These are phyloP conservation scores for Oppia nitens DNA, from an alignment of 1,140 invertebrate genomes.

Conservation along the genomic window DNA sequence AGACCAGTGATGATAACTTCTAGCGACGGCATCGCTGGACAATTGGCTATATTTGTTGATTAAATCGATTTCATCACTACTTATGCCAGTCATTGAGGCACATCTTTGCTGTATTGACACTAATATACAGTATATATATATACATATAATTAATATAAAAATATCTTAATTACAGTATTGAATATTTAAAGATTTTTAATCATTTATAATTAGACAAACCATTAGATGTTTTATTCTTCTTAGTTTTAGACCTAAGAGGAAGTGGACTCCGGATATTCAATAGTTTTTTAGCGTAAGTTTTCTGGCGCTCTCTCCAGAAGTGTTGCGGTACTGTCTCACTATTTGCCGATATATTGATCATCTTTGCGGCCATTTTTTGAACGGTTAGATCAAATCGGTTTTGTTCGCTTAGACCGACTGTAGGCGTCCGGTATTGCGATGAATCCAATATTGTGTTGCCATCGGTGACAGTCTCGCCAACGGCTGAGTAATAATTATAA, in stretches of 20 bases:
- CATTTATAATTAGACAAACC: background rate
- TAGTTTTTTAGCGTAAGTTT: background rate
- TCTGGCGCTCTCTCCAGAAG: background rate
- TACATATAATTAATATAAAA: too few species aligned
- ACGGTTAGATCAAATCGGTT: background rate
- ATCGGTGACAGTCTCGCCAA: background rate
- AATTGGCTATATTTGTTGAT: background rate
- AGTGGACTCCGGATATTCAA: background rate
- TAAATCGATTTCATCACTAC: background rate
- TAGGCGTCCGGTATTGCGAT: background rate
- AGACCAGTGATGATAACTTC: background rate
- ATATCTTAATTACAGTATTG: background rate
- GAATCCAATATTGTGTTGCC: background rate
- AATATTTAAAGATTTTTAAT: background rate
- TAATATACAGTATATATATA: too few species aligned
- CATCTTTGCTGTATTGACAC: background rate
- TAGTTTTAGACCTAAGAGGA: background rate
- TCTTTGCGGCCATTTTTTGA: background rate
- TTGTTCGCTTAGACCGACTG: background rate
- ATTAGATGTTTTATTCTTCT: background rate
- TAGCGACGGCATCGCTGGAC: background rate
- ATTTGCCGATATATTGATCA: background rate
- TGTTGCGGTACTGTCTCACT: background rate
- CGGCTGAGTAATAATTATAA: too few species aligned
- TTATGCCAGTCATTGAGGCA: background rate